A percentile compares a stretch with the other conserved stretches of the same genome.
Evolutionary conservation across 2,888 invertebrate species (phyloP).

Genomic region (Caenorhabditis sp.): DNA sequence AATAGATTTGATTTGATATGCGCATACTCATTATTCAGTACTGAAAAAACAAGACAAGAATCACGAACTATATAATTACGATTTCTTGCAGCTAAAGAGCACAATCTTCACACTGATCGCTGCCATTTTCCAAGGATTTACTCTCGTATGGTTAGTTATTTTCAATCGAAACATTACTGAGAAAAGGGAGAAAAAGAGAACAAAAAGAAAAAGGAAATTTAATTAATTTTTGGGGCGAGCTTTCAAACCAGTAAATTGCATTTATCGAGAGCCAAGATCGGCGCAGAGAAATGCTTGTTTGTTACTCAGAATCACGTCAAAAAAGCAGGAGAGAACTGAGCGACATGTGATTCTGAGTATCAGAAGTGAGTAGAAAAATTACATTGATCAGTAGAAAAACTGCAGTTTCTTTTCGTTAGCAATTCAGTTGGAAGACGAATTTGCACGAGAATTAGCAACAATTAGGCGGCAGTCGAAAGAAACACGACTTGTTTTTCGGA

Average conservation of each 20-base stretch:
- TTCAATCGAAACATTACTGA: neutral
- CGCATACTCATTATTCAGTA: constrained; percentile 44
- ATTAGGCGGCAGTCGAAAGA: constrained; percentile 21
- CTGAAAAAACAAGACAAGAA: constrained; percentile 1
- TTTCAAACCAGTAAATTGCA: constrained; percentile 58
- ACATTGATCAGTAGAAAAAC: neutral
- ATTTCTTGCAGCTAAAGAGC: constrained; percentile 79
- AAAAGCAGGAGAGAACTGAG: neutral
- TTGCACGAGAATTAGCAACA: constrained; percentile 38
- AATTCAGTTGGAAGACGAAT: neutral
- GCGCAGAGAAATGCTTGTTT: constrained; percentile 49
- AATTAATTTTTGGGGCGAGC: constrained; percentile 48
- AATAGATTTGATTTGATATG: constrained; percentile 61
- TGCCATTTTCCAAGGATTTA: constrained; percentile 76
- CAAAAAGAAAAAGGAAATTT: constrained; percentile 35
- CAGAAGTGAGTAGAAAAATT: constrained; percentile 8
- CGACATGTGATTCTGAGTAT: constrained; percentile 32
- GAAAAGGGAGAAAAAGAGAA: constrained; percentile 4
- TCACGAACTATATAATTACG: neutral
- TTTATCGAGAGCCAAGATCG: constrained; percentile 58
- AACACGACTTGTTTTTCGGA: constrained; percentile 6
- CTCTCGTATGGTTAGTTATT: constrained; percentile 77
- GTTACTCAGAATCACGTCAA: constrained; percentile 26
- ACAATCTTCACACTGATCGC: constrained; percentile 77
- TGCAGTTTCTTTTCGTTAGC: constrained; percentile 15